Evolutionary conservation across 35 echinoderm and acorn worm species (phyloP).

Genomic region (Nesometra sesokonis): DNA sequence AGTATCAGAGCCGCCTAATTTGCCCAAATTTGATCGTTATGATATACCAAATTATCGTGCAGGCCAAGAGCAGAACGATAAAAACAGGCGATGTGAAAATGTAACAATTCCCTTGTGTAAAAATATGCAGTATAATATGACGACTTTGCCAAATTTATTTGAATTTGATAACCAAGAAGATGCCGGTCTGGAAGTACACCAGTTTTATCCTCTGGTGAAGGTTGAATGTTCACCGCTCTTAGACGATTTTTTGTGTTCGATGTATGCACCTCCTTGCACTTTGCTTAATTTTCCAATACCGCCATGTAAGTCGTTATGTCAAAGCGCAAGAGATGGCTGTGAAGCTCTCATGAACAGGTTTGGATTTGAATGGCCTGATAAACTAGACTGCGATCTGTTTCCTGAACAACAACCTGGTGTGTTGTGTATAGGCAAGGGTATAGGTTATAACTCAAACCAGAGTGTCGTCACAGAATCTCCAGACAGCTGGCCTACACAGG

Average conservation of each 20-base stretch:
- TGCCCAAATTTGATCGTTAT: no score
- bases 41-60: no score
- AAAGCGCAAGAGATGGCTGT: neutral
- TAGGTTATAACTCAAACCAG: no score
- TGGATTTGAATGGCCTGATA: conserved; percentile 1
- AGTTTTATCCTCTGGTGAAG: conserved; percentile 27
- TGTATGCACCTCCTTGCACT: conserved; percentile 19
- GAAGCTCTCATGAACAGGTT: conserved; percentile 4
- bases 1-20: no score
- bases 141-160: neutral
- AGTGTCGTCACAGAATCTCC: no score
- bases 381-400: neutral
- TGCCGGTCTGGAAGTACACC: conserved; percentile 27
- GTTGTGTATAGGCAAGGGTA: neutral
- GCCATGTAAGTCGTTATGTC: conserved; percentile 1
- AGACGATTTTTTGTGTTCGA: conserved; percentile 1
- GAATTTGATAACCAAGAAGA: neutral
- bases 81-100: neutral
- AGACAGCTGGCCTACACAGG: no score
- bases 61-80: no score
- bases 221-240: conserved; percentile 15
- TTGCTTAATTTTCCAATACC: neutral
- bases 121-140: neutral
- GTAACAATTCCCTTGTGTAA: conserved; percentile 9
- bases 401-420: neutral